A percentile compares a stretch with the other conserved stretches of the same genome.
phyloP scores from a whole-genome alignment of 2,113 vertebrate genomes.

The Plectropomus leopardus region DNA sequence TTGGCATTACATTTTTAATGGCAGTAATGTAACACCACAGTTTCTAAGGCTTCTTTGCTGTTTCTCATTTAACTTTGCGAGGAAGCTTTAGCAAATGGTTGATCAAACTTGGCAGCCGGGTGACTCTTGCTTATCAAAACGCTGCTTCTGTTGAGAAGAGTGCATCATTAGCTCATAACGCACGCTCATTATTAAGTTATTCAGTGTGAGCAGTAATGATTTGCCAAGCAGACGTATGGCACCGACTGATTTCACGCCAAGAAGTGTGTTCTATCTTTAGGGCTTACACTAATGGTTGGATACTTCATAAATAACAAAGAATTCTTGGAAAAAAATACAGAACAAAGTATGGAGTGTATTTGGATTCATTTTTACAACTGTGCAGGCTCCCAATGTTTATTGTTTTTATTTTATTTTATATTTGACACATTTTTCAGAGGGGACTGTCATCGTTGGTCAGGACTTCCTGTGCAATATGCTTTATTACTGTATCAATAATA shows the following conservation, averaged over 20 bases:
- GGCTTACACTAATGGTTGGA: slow-evolving; percentile 9
- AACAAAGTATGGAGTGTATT: slow-evolving; percentile 54
- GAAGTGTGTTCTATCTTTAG: slow-evolving; percentile 14
- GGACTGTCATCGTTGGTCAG: slow-evolving; percentile 55
- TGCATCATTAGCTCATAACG: slow-evolving; percentile 3
- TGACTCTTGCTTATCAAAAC: neutral
- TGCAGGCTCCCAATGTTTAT: slow-evolving; percentile 16
- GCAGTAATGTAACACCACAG: neutral
- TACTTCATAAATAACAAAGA: slow-evolving; percentile 24
- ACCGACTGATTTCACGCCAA: slow-evolving; percentile 24
- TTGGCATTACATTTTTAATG: slow-evolving; percentile 3
- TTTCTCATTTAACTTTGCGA: neutral
- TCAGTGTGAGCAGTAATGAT: slow-evolving; percentile 26
- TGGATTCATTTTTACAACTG: slow-evolving; percentile 32
- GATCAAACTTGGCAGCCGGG: neutral
- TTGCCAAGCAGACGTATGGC: slow-evolving; percentile 10
- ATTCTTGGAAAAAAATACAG: neutral
- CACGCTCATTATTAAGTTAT: neutral
- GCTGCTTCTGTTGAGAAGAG: neutral
- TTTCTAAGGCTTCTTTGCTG: neutral
- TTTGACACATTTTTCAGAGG: slow-evolving; percentile 38
- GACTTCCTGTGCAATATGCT: slow-evolving; percentile 83
- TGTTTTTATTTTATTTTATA: slow-evolving; percentile 44
- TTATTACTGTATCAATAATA: slow-evolving; percentile 77
- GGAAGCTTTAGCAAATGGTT: neutral